Evolutionary conservation across 1,140 invertebrate genomes (phyloP), one percentile per base, ranked within the genome.

Genomic region (Telenomus remus): DNA sequence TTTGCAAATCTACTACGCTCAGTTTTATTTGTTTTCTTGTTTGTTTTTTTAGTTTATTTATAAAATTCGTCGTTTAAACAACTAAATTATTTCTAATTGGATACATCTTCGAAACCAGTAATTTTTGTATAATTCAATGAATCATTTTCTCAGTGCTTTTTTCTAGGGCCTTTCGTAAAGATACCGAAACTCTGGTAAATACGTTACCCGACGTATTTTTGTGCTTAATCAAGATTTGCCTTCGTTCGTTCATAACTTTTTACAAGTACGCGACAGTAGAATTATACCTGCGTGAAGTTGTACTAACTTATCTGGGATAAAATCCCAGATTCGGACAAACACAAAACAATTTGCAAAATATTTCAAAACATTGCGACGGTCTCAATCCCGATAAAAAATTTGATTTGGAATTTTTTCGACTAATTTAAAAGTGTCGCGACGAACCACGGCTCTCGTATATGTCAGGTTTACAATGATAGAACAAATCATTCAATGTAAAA

Each of bases 211-310:
- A 78, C 70, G 79, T 85, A 85, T 74, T 80, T 85, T 79, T 81
- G 74, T 85, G 84, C 78, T 82, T 80, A 82, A 81, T 76, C 85
- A 84, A 83, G 81, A 82, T 84, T 85, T 85, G 76, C 85, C 85
- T 84, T 86, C 82, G 85, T 86, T 86, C 85, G 85, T 86, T 86
- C 85, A 86, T 80, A 81, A 81, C 81, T 82, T 80, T 74, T 78
- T 76, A 80, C 71, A 56, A 12, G 65, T 65, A 69, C 55, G 73
- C 56, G 64, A 74, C 61, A 74, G 74, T 57, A 70, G 47, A 43
- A 74, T 78, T 74, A 74, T 74, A 57, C 63, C 51, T 69, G 73
- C 78, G 79, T 78, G 63, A 76, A 78, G 79, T 78, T 76, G 50
- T 71, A 77, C 65, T 78, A 79, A 76, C 57, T 79, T 79, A 27